Percentiles rank a stretch among this genome's conserved stretches.
These are phyloP conservation scores for Sebastes kiyomatsui DNA, from an alignment of 2,797 vertebrate species.

Conservation along the genomic window DNA sequence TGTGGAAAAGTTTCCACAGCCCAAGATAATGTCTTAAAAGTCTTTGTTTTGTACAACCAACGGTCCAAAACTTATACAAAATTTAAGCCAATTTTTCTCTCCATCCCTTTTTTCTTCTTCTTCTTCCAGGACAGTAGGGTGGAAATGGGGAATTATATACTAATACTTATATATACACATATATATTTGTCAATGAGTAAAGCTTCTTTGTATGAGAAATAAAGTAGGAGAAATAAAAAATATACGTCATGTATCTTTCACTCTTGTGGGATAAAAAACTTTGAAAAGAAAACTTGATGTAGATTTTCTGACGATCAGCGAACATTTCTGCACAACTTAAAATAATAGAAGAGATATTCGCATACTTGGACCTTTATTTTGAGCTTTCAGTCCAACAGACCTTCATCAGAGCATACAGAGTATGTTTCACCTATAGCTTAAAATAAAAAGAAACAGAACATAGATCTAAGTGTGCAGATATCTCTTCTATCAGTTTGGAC, in stretches of 20 bases:
- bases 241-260: background rate
- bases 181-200: too few relatives aligned
- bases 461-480: too few relatives aligned
- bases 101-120: too few relatives aligned
- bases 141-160: too few relatives aligned
- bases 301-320: background rate
- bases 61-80: background rate
- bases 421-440: background rate
- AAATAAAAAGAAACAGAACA: background rate
- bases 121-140: too few relatives aligned
- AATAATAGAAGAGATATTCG: background rate
- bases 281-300: too few relatives aligned
- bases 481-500: background rate
- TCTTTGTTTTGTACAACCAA: accelerated
- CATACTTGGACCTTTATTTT: accelerated
- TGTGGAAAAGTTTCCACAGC: background rate
- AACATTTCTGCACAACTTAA: background rate
- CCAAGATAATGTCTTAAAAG: background rate
- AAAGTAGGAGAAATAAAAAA: background rate
- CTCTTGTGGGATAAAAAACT: background rate
- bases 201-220: too few relatives aligned
- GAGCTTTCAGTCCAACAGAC: too few relatives aligned
- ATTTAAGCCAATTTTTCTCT: background rate
- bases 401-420: too few relatives aligned
- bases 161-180: background rate